Conservation (phyloP, 2,113 vertebrate species). For the Triplophysa siluroides region DNA sequence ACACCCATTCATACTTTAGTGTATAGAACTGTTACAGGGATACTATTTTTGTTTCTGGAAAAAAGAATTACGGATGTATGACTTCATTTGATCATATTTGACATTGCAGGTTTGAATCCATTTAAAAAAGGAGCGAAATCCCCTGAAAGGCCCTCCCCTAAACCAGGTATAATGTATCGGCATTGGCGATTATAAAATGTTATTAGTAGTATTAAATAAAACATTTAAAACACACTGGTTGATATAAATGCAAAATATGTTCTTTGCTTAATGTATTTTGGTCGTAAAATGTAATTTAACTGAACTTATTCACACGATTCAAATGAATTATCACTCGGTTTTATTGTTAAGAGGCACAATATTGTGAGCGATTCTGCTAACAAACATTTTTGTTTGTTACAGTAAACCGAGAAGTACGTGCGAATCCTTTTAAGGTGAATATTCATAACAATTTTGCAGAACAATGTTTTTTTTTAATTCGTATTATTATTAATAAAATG, state of each 20-base stretch:
- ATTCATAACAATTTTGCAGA: no score
- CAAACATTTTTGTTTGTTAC: conserved; percentile 29
- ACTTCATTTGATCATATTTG: background rate
- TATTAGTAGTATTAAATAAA: no score
- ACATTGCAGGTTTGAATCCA: conserved; percentile 71
- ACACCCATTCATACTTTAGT: background rate
- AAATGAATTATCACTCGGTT: background rate
- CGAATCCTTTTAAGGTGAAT: conserved; percentile 94
- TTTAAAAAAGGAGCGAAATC: conserved; percentile 73
- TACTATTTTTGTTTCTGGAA: background rate
- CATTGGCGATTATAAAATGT: background rate
- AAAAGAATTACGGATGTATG: background rate
- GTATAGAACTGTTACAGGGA: background rate
- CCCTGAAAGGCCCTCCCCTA: conserved; percentile 65
- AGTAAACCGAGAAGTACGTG: conserved; percentile 77
- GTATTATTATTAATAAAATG: no score
- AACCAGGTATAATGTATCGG: conserved; percentile 64
- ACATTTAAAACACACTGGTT: no score
- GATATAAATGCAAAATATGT: no score
- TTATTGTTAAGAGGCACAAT: no score
- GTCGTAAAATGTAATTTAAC: no score
- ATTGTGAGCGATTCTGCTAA: background rate
- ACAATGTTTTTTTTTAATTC: no score
- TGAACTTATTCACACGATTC: no score
- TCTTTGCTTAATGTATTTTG: no score